Evolutionary conservation across 2,888 invertebrate species (phyloP).

Genomic region (Emmelina monodactyla): DNA sequence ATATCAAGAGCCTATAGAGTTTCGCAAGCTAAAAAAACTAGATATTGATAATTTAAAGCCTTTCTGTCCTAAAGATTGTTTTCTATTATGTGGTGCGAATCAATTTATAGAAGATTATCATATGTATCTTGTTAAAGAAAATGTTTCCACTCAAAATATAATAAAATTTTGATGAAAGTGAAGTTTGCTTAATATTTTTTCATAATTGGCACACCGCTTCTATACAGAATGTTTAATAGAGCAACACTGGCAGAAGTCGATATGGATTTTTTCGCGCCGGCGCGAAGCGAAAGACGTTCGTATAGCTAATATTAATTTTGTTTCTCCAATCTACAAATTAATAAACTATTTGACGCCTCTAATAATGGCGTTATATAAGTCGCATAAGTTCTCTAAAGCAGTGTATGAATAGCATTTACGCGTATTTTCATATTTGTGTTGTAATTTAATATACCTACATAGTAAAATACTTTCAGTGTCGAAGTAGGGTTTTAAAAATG

Average conservation of each 20-base stretch:
- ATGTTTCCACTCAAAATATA: constrained; percentile 33
- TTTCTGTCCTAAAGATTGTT: constrained; percentile 32
- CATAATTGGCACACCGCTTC: too few relatives aligned
- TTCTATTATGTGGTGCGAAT: constrained; percentile 70
- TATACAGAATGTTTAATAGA: too few relatives aligned
- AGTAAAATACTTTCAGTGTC: too few relatives aligned
- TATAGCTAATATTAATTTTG: background rate
- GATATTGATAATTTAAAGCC: constrained; percentile 36
- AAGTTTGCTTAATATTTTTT: background rate
- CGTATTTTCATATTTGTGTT: constrained; percentile 11
- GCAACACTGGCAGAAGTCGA: constrained; percentile 17
- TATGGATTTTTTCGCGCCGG: constrained; percentile 64
- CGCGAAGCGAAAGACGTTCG: constrained; percentile 29
- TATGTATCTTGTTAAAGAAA: constrained; percentile 25
- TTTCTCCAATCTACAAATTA: background rate
- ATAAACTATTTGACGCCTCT: background rate
- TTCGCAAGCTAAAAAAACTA: constrained; percentile 30
- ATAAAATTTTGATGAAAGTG: constrained; percentile 29
- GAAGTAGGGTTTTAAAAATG: constrained; percentile 29
- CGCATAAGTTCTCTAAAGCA: background rate
- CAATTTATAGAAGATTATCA: constrained; percentile 61
- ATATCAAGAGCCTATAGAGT: constrained; percentile 61
- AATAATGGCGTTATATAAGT: constrained; percentile 2
- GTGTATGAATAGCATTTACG: constrained; percentile 1
- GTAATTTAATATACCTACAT: too few relatives aligned